phyloP scores from a whole-genome alignment of 2,113 vertebrate genomes.

The Pardalotus punctatus region DNA sequence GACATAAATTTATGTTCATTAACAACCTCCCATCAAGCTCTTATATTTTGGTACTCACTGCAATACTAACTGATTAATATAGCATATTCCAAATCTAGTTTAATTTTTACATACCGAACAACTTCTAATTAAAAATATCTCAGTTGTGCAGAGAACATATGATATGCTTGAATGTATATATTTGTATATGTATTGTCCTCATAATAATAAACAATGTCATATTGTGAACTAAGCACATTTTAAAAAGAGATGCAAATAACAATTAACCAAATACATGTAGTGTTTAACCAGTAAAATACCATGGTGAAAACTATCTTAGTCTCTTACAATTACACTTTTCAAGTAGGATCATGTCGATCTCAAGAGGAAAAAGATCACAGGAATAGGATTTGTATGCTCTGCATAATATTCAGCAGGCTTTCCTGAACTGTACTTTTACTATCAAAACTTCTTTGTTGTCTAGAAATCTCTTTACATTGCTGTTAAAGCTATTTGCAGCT shows the following conservation, averaged over 20 bases:
- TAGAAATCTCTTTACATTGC: neutral
- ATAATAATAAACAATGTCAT: neutral
- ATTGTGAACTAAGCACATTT: neutral
- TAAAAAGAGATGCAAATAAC: slow-evolving; percentile 6
- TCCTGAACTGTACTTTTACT: neutral
- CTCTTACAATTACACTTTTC: neutral
- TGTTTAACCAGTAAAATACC: neutral
- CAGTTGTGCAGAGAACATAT: neutral
- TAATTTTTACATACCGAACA: neutral
- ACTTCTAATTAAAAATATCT: neutral
- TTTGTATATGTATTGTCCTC: neutral
- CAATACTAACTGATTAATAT: neutral
- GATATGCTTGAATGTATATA: neutral
- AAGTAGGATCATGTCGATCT: neutral
- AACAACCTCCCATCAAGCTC: neutral
- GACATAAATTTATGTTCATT: neutral
- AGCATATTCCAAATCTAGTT: neutral
- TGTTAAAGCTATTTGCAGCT: neutral
- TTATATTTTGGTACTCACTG: neutral
- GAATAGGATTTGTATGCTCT: neutral
- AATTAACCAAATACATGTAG: neutral
- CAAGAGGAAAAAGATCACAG: neutral
- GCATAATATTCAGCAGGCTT: neutral
- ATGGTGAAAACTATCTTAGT: neutral
- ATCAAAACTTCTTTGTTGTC: neutral